Conservation (phyloP, 2,797 vertebrate genomes). For the Crax fasciolata region DNA sequence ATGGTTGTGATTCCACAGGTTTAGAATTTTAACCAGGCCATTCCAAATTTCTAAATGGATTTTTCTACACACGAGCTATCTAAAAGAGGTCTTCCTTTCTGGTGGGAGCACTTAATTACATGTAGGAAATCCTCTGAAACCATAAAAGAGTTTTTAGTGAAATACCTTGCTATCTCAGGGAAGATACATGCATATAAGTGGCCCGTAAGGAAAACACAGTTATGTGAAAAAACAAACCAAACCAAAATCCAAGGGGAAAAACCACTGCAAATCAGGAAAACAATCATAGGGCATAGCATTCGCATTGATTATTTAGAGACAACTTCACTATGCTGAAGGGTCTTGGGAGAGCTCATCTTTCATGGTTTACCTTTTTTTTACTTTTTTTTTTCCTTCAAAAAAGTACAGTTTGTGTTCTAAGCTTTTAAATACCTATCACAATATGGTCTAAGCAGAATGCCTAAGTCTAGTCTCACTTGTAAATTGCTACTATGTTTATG, state of each 20-base stretch:
- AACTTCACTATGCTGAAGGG: not conserved
- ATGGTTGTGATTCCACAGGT: not conserved
- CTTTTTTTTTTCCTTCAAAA: not conserved
- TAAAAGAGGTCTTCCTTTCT: not conserved
- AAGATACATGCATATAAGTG: not conserved
- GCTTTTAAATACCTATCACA: not conserved
- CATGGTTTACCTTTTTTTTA: not conserved
- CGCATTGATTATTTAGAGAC: not conserved
- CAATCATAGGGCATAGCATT: not conserved
- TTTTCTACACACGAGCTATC: not conserved
- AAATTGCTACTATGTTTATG: not conserved
- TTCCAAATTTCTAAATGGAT: not conserved
- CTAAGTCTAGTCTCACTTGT: not conserved
- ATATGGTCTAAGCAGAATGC: not conserved
- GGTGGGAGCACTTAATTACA: not conserved
- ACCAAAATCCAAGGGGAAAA: not conserved
- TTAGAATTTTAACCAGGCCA: not conserved
- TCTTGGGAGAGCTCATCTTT: not conserved
- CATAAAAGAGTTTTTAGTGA: not conserved
- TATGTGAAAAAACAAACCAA: not conserved
- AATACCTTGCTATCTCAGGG: not conserved
- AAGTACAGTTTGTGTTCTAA: not conserved
- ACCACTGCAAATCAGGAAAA: not conserved
- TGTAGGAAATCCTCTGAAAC: not conserved
- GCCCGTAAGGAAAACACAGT: not conserved